Base-by-base conservation (phyloP, 2,113 vertebrate genomes). In the Ictalurus furcatus region DNA sequence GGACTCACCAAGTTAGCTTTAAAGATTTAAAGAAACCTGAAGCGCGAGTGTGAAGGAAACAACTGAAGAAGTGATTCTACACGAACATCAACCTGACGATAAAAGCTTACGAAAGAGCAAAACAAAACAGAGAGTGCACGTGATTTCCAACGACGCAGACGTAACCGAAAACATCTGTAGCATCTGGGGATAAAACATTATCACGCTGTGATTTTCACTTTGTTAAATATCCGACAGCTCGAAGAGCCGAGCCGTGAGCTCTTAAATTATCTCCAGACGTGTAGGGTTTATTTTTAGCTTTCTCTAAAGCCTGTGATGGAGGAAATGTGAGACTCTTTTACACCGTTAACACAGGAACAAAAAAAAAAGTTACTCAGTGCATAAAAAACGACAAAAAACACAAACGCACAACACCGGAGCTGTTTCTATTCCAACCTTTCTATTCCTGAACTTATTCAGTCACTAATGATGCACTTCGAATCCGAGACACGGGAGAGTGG, bases 381-480 rank as follows among this genome's bases (percentile, higher is more conserved):
- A 3, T 6, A n/a, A 79, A 30, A 76, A 78, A 13, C 0, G 44
- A 48, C 44, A 48, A 54, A 28, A 79, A 28, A 44, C 9, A 80
- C 13, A 54, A 52, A 80, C 4, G 2, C n/a, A 69, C 19, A 30
- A 69, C 74, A n/a, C 14, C 6, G 0, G 48, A 54, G 28, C 23
- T 23, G 8, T 44, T 48, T 25, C 21, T 12, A 44, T 44, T 76
- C 21, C 37, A 44, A 16, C 12, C 1, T 17, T 13, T 52, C 25
- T 54, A 30, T 54, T 80, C 78, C 28, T 79, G 76, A 79, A 48
- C 73, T 44, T 37, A 73, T 78, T 13, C 25, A 78, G 21, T 25
- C 13, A 79, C 5, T 67, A 82, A 89, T 90, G 90, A 92, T 92
- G 93, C 93, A 93, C 92, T 90, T 71, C 54, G 14, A 13, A 14